Base-by-base conservation (phyloP, 2,113 vertebrate genomes). In the human region DNA sequence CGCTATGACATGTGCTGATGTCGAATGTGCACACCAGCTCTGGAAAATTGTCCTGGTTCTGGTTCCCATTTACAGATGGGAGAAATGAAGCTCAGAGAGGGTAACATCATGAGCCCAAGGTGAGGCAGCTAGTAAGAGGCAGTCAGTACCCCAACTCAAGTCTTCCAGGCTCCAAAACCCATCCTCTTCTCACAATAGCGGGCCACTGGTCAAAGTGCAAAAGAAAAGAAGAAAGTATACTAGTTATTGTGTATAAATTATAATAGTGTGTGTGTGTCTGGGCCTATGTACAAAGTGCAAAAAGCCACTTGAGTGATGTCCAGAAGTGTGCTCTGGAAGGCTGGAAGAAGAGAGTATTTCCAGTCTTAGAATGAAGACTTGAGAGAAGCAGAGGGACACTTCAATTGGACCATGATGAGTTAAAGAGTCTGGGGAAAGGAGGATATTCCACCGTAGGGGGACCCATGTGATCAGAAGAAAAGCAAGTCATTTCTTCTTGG, bases 211-310 rank as follows among this genome's bases (percentile, higher is more conserved):
- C 3, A 1, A n/a, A 59, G 20, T 6, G 3, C 35, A 40, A 50
- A 40, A 35, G 23, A 40, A 72, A 57, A 92, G 35, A 91, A 80
- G 68, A 68, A 88, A 85, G 52, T 96, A 97, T 82, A 68, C 66
- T 95, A 90, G 96, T 79, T 79, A 61, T 59, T 52, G 92, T 97
- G 84, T 84, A 75, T 94, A 97, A 82, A 92, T 89, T 59, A 90
- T 76, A 59, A 50, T 25, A 80, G 90, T 86, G 76, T 85, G 73
- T 86, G 45, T 90, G 43, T 93, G 78, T 97, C 68, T 90, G 59
- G 91, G 93, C 40, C 64, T 79, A 50, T 40, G 48, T 94, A 90
- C 68, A 94, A 43, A 52, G 6, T 20, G 18, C 52, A 55, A 20
- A 55, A 55, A 48, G 76, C 3, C 8, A 5, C 25, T 0, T 23